Evolutionary conservation across 2,797 vertebrate species (phyloP), one percentile per base, ranked within the genome.

Genomic region (Podarcis lilfordi): DNA sequence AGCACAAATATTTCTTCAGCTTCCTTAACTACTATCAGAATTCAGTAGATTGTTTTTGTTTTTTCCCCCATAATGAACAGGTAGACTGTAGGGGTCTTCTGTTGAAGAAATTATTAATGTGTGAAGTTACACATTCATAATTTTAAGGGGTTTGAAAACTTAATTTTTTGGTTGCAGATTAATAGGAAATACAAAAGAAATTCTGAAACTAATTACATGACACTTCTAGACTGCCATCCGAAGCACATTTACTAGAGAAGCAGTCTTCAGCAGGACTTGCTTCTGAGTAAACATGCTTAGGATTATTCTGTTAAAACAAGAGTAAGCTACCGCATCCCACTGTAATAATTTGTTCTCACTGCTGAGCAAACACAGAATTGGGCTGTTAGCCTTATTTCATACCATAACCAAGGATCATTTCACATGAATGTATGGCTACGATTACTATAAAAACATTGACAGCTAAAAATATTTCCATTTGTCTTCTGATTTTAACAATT

Each of bases 1-100:
- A 86, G 84, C 71, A 89, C 86, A 93, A 95, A 93, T 92, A 93
- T 89, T 91, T 66, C 40, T 80, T 86, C 89, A 71, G 2, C 69
- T 55, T 79, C 91, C 89, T 91, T 55, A 43, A 19, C 25, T 59
- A 32, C 32, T 80, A 50, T 59, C n/a, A 75, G 8, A 74, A 27
- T 79, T 43, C 64, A 27, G 23, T 37, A 68, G 43, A 71, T 80
- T 10, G 6, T n/a, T 78, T 83, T 68, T 64, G 19, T 76, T 82
- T 1, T 43, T 43, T 43, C 32, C 32, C 32, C 32, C 32, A 40
- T 68, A 55, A 27, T 17, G 4, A 80, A n/a, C 35, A 86, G 10
- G 23, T 19, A 79, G 11, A 29, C 35, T 55, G 71, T 61, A 79
- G n/a, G 45, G 3, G 7, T 59, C 25, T 50, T 81, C 32, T 43